These are phyloP conservation scores for Styela clava DNA, from an alignment of 23 tunicate species.

Conservation along the genomic window DNA sequence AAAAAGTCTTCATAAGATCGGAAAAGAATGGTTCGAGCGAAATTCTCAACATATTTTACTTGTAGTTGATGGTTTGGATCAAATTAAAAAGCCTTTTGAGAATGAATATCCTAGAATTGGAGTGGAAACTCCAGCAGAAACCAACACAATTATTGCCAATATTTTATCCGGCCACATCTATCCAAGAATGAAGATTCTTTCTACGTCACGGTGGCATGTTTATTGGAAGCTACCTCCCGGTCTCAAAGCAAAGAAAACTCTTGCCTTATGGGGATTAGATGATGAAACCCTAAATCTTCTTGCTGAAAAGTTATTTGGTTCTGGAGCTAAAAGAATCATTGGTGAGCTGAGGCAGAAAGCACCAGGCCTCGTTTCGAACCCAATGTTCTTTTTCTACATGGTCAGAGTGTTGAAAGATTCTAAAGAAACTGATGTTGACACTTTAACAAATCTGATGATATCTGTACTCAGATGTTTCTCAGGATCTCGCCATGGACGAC, in stretches of 20 bases:
- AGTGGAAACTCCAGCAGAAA: not conserved
- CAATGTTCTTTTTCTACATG: not conserved
- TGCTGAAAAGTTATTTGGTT: not conserved
- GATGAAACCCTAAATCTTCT: not conserved
- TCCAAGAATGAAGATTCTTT: not conserved
- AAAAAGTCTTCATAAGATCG: not conserved
- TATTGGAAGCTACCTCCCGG: not conserved
- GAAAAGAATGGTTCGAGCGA: not conserved
- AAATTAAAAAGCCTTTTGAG: not conserved
- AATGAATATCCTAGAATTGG: not conserved
- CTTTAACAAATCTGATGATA: not conserved
- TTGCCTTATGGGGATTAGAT: conserved; percentile 3
- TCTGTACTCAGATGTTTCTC: not conserved
- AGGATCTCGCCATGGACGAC: not conserved
- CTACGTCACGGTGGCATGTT: not conserved
- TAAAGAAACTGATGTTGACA: not conserved
- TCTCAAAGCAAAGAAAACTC: not conserved
- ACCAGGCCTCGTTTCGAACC: not conserved
- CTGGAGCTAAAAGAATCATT: not conserved
- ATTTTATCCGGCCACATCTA: not conserved
- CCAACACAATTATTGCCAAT: not conserved
- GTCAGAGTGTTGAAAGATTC: not conserved
- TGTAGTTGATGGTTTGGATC: not conserved
- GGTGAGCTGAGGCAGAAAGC: not conserved
- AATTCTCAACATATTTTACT: not conserved